Conservation (phyloP, 2,888 invertebrate genomes). For the Hetaerina titia region DNA sequence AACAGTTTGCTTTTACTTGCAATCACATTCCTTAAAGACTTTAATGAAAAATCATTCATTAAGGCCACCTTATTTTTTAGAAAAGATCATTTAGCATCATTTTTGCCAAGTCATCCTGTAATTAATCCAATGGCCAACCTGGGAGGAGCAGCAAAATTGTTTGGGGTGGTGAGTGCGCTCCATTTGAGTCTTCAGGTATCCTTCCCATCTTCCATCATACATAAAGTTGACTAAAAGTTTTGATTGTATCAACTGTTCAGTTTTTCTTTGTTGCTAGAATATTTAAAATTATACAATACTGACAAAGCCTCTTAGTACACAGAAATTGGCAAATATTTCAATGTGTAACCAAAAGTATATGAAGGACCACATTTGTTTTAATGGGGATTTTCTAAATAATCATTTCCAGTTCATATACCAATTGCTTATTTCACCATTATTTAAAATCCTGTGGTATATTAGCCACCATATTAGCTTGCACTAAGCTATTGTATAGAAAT, state of each 20-base stretch:
- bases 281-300: not conserved
- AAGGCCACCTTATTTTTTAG: slow-evolving; percentile 77
- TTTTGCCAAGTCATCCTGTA: slow-evolving; percentile 96
- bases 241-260: no score
- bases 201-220: slow-evolving; percentile 99
- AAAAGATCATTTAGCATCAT: slow-evolving; percentile 96
- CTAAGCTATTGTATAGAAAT: no score
- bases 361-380: no score
- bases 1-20: no score
- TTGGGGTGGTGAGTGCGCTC: slow-evolving; percentile 97
- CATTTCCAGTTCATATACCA: no score
- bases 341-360: not conserved
- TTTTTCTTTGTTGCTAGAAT: not conserved
- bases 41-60: slow-evolving; percentile 50
- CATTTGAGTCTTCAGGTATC: slow-evolving; percentile 98
- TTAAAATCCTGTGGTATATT: no score
- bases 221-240: slow-evolving; percentile 82
- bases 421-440: no score
- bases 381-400: no score
- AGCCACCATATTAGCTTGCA: no score
- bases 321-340: not conserved
- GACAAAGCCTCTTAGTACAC: not conserved
- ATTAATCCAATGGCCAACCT: slow-evolving; percentile 85
- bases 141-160: slow-evolving; percentile 82
- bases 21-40: not conserved